Evolutionary conservation across 1,140 invertebrate species (phyloP), one percentile per base, ranked within the genome.

Genomic region (Thaumetopoea pityocampa): DNA sequence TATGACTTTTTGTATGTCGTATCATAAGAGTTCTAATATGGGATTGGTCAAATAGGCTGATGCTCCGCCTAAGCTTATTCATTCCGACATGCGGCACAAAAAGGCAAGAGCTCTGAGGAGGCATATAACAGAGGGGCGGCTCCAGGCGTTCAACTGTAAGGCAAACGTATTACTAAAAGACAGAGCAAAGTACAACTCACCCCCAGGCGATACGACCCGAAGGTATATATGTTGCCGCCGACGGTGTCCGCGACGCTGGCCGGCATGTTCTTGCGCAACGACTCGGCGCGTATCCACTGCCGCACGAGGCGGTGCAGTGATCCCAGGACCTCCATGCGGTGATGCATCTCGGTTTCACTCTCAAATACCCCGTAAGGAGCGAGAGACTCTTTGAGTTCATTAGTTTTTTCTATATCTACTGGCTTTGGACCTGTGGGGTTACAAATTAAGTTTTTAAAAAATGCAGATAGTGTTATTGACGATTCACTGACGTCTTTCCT

Each of bases 141-240:
- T n/a, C n/a, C n/a, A n/a, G n/a, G n/a, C n/a, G n/a, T n/a, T n/a
- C n/a, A n/a, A n/a, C n/a, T n/a, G n/a, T n/a, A n/a, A n/a, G n/a
- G n/a, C n/a, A n/a, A n/a, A n/a, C n/a, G n/a, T n/a, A n/a, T n/a
- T n/a, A n/a, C n/a, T n/a, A n/a, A n/a, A n/a, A n/a, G n/a, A n/a
- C n/a, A n/a, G n/a, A 20, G 17, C 6, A 12, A 32, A 49, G 15
- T 8, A 11, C 2, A 16, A 84, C 85, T 84, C 55, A 88, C 92
- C 40, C 93, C 93, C 52, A 94, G 83, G 50, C 93, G 88, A 64
- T 94, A 99, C 32, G 98, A 99, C 28, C 98, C 98, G 88, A 99
- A 99, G 14, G 98, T 99, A 67, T 97, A 99, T 43, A 99, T 97
- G 87, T 99, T 99, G 2, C 98, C 98, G 28, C 98, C 97, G 50